phyloP scores from a whole-genome alignment of 2,113 vertebrate species.

The Antigone vipio region DNA sequence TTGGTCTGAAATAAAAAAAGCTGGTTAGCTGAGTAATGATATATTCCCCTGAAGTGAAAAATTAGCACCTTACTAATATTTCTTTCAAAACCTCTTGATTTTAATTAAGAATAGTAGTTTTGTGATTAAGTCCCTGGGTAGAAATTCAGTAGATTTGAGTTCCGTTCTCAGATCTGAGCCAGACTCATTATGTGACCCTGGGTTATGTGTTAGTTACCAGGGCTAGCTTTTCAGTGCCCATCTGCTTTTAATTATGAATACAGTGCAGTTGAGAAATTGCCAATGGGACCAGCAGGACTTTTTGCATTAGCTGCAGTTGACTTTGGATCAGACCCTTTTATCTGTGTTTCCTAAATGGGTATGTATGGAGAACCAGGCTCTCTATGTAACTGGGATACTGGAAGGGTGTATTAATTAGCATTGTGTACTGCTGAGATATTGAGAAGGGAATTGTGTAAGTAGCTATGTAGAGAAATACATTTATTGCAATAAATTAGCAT shows the following conservation, averaged over 20 bases:
- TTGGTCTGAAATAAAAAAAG: not conserved
- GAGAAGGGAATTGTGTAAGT: not conserved
- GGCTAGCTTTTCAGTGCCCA: not conserved
- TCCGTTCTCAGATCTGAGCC: not conserved
- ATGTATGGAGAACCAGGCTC: not conserved
- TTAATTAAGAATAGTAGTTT: conserved; percentile 27
- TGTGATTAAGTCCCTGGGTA: conserved; percentile 10
- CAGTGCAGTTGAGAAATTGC: not conserved
- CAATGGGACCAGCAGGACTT: not conserved
- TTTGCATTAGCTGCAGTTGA: not conserved
- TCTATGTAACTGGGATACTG: not conserved
- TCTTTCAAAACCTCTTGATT: conserved; percentile 33
- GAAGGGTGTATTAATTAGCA: not conserved
- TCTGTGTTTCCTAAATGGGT: not conserved
- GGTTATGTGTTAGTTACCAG: not conserved
- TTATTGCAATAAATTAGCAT: not conserved
- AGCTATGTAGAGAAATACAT: not conserved
- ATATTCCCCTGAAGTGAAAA: conserved; percentile 37
- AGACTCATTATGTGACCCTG: not conserved
- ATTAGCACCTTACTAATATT: conserved; percentile 38
- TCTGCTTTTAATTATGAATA: not conserved
- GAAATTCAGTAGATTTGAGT: not conserved
- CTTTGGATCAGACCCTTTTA: not conserved
- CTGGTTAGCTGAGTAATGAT: not conserved
- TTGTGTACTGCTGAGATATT: not conserved